A percentile compares a stretch with the other conserved stretches of the same genome.
phyloP scores from a whole-genome alignment of 2,113 vertebrate genomes.

The Myotis lucifugus region DNA sequence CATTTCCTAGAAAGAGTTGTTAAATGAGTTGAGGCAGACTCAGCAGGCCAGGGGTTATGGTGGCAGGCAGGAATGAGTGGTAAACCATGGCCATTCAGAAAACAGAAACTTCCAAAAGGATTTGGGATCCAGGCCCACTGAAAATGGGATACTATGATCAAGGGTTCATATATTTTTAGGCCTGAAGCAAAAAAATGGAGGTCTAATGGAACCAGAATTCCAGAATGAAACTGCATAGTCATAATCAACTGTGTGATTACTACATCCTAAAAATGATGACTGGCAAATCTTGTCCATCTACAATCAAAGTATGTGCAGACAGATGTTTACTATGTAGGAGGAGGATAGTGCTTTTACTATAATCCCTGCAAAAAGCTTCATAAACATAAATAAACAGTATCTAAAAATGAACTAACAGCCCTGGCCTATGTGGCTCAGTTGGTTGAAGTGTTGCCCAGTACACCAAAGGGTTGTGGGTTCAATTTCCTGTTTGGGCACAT shows the following conservation, averaged over 20 bases:
- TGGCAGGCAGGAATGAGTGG: background rate
- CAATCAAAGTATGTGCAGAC: slow-evolving; percentile 38
- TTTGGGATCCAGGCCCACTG: background rate
- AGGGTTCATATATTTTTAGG: slow-evolving; percentile 27
- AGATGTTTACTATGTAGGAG: slow-evolving; percentile 37
- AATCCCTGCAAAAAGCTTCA: slow-evolving; percentile 34
- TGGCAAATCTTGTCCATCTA: slow-evolving; percentile 52
- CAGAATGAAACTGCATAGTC: slow-evolving; percentile 39
- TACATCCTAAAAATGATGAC: slow-evolving; percentile 54
- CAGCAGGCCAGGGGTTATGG: background rate
- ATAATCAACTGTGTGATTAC: slow-evolving; percentile 40
- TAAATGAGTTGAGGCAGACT: background rate
- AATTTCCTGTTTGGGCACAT: background rate
- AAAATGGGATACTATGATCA: slow-evolving; percentile 48
- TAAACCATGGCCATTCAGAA: background rate
- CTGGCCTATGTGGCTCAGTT: background rate
- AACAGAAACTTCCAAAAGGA: slow-evolving; percentile 46
- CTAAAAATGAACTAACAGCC: background rate
- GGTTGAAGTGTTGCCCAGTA: background rate
- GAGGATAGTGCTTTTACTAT: background rate
- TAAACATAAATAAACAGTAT: background rate
- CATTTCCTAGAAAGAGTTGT: background rate
- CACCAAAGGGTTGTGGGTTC: background rate
- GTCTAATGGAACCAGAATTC: slow-evolving; percentile 37
- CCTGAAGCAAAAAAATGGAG: background rate